Conservation (phyloP, 2,113 vertebrate species). For the Pseudorasbora parva region DNA sequence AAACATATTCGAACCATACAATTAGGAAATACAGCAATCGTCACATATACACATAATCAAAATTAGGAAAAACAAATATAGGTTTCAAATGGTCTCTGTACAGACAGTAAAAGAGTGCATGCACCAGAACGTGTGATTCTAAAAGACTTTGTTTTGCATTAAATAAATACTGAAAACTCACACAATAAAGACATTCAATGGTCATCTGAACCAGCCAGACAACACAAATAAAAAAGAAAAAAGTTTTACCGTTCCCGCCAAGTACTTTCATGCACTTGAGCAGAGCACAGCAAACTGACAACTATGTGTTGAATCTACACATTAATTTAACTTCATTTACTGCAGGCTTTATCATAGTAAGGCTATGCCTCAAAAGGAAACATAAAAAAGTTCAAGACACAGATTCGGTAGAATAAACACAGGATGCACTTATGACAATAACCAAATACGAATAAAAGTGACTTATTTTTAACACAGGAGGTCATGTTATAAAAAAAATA, state of each 20-base stretch:
- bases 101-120: slow-evolving; percentile 35
- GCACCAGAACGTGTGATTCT: slow-evolving; percentile 21
- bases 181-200: slow-evolving; percentile 23
- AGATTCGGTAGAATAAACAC: slow-evolving; percentile 5
- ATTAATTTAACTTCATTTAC: background rate
- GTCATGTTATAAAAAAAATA: background rate
- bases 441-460: background rate
- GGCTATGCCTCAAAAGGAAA: slow-evolving; percentile 8
- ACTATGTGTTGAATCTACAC: background rate
- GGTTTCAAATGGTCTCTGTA: slow-evolving; percentile 32
- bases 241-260: slow-evolving; percentile 8
- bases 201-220: slow-evolving; percentile 77
- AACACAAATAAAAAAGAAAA: slow-evolving; percentile 66
- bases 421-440: slow-evolving; percentile 6
- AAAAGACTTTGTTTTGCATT: slow-evolving; percentile 16
- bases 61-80: slow-evolving; percentile 1
- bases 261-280: background rate
- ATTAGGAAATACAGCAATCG: slow-evolving; percentile 31
- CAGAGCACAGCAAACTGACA: slow-evolving; percentile 22
- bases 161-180: slow-evolving; percentile 49
- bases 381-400: background rate
- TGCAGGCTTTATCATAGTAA: background rate
- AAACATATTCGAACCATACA: slow-evolving; percentile 25
- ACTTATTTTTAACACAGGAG: slow-evolving; percentile 8
- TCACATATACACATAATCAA: slow-evolving; percentile 15